These are phyloP conservation scores for Eurystomus glaucurus DNA, from an alignment of 2,797 vertebrate species.

Conservation along the genomic window DNA sequence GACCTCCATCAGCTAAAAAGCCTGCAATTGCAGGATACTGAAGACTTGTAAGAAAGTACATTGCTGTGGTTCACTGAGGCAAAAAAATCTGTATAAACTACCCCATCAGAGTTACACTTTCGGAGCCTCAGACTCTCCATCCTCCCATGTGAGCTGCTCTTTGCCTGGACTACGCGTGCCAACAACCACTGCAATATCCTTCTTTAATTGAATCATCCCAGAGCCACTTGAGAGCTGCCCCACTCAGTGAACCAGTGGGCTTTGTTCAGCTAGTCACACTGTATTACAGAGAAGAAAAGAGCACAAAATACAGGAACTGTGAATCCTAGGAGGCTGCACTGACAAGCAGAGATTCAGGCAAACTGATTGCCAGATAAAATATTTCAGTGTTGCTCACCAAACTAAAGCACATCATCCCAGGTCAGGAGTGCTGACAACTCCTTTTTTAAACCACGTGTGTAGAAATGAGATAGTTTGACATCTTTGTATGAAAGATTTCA, in stretches of 20 bases:
- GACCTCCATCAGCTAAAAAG: background rate
- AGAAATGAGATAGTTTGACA: background rate
- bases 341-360: background rate
- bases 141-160: background rate
- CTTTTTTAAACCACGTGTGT: background rate
- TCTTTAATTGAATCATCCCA: conserved; percentile 21
- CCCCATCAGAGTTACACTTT: background rate
- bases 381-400: background rate
- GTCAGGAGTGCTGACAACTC: background rate
- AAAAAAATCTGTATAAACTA: background rate
- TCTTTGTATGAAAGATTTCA: background rate
- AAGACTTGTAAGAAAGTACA: background rate
- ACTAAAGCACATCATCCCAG: background rate
- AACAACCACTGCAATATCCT: background rate
- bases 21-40: background rate
- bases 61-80: background rate
- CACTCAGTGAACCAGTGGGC: background rate
- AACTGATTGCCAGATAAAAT: background rate
- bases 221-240: background rate
- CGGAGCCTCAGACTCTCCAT: background rate
- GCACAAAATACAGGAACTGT: background rate
- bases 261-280: background rate
- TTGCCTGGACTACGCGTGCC: background rate
- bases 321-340: background rate
- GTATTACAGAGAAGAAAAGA: background rate